Base-by-base conservation (phyloP, 2,797 vertebrate species). In the Enteromius thamalakanensis region DNA sequence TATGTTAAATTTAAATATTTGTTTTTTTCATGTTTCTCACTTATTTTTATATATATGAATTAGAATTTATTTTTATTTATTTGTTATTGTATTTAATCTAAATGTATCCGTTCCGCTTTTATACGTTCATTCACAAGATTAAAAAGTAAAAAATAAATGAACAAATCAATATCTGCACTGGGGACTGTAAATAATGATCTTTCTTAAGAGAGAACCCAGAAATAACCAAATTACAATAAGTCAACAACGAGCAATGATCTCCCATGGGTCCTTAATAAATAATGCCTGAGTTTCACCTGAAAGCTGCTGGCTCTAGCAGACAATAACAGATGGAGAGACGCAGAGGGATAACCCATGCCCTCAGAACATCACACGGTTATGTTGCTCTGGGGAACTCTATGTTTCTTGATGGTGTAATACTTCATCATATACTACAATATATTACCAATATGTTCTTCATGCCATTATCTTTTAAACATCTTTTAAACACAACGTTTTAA, bases 101-200 rank as follows among this genome's bases (percentile, higher is more conserved):
- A 15, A 55, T 37, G 6, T 0, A n/a, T n/a, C 7, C 34, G 32
- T n/a, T 51, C 4, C 11, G 19, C 23, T 49, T 49, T 19, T 53
- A 34, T 14, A 53, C 4, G n/a, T 53, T 62, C 40, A 40, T 40
- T 34, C 49, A 55, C 19, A 12, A 51, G 19, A 65, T 49, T 8
- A 51, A 37, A 55, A 55, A 7, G 4, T 10, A 19, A 55, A 60
- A 17, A 4, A 55, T 37, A 37, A 55, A 55, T n/a, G 1, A 37
- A 37, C 6, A 8, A 40, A 87, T 68, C 67, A 71, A 55, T 64
- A 82, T 45, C 60, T 29, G 17, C 69, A 64, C 76, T 42, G 15
- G 40, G 83, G 69, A 83, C 67, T 60, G 64, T 51, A 42, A 84
- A 76, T 76, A 86, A 80, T 85, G 68, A 76, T 77, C 81, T 71